Conservation (phyloP, 23 tunicate species). For the Phallusia fumigata region DNA sequence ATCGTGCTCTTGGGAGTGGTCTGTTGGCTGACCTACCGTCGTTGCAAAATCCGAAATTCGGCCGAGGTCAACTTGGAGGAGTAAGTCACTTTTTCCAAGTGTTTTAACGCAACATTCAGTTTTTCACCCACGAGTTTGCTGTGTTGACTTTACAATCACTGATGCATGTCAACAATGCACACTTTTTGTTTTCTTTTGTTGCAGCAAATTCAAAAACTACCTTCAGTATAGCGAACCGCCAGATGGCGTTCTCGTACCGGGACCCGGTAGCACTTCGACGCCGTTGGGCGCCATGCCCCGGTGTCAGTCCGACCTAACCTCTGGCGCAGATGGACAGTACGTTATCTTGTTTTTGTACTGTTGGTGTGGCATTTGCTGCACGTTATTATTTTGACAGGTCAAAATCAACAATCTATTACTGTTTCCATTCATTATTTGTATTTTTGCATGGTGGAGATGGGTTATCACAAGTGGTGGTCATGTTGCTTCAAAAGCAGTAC, state of each 20-base stretch:
- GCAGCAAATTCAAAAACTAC: conserved; percentile 38
- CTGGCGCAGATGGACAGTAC: neutral
- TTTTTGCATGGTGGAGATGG: no score
- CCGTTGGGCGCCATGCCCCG: neutral
- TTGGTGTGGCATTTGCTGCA: no score
- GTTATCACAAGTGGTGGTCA: no score
- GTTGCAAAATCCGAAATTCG: conserved; percentile 14
- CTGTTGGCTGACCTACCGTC: conserved; percentile 14
- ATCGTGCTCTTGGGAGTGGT: conserved; percentile 10
- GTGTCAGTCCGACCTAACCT: neutral
- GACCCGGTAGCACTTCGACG: neutral
- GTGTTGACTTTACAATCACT: neutral
- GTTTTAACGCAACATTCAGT: neutral
- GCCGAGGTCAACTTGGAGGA: conserved; percentile 1
- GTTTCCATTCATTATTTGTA: no score
- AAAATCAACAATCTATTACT: no score
- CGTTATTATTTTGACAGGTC: no score
- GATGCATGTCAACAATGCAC: no score
- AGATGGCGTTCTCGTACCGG: conserved; percentile 12
- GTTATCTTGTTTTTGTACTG: neutral
- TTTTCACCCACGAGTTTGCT: neutral
- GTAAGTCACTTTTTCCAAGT: neutral
- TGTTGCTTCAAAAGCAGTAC: no score
- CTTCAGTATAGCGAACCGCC: conserved; percentile 62
- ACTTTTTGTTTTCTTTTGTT: neutral